These are phyloP conservation scores for Ochropacha duplaris DNA, from an alignment of 2,888 invertebrate genomes.

Conservation along the genomic window DNA sequence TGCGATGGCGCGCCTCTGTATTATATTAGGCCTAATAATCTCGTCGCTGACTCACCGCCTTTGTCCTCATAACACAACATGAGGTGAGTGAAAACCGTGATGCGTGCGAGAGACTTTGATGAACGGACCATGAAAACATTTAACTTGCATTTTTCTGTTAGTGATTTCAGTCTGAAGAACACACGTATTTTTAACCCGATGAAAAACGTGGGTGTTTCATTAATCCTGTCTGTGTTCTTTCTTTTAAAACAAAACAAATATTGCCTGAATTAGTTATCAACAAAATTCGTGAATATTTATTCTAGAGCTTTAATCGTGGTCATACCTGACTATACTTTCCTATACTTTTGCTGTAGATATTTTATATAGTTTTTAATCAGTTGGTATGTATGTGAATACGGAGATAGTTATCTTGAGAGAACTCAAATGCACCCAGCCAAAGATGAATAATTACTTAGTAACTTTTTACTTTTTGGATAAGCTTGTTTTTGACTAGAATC, in stretches of 20 bases:
- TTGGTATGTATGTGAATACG: no score
- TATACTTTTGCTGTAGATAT: no score
- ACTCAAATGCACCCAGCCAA: no score
- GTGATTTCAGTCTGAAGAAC: slow-evolving; percentile 36
- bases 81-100: slow-evolving; percentile 32
- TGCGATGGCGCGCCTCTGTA: slow-evolving; percentile 42
- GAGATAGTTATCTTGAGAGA: no score
- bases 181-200: slow-evolving; percentile 42
- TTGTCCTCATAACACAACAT: slow-evolving; percentile 50
- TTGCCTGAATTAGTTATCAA: slow-evolving; percentile 27
- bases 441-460: no score
- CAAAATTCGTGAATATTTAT: slow-evolving; percentile 20
- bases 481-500: no score
- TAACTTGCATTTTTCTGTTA: slow-evolving; percentile 30
- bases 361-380: no score
- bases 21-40: slow-evolving; percentile 65
- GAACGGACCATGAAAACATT: not conserved
- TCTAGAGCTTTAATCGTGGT: not conserved
- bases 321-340: no score
- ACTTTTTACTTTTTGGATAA: no score
- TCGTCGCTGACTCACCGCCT: slow-evolving; percentile 67
- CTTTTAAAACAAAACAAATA: slow-evolving; percentile 24
- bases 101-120: slow-evolving; percentile 12
- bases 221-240: slow-evolving; percentile 32
- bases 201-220: slow-evolving; percentile 41